phyloP scores from a whole-genome alignment of 2,888 invertebrate species.

The Lithophane leautieri region DNA sequence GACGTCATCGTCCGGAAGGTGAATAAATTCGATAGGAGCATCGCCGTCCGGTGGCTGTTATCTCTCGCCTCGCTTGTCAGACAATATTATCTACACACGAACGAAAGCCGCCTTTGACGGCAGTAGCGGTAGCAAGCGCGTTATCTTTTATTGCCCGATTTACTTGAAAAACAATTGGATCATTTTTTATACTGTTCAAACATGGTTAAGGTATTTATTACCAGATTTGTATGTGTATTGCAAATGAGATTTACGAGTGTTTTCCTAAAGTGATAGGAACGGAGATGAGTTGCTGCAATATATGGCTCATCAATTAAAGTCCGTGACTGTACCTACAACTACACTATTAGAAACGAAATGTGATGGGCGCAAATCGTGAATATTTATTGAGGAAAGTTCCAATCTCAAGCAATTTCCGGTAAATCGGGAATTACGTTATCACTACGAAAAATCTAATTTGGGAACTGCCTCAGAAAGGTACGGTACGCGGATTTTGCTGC shows the following conservation, averaged over 20 bases:
- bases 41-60: conserved; percentile 58
- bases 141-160: conserved; percentile 53
- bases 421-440: conserved; percentile 56
- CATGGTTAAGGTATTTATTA: conserved; percentile 20
- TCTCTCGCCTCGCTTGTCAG: conserved; percentile 61
- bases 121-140: conserved; percentile 36
- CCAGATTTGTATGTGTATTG: conserved; percentile 17
- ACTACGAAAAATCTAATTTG: conserved; percentile 53
- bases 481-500: conserved; percentile 16
- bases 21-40: conserved; percentile 60
- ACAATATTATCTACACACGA: conserved; percentile 60
- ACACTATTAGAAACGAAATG: conserved; percentile 40
- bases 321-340: no score
- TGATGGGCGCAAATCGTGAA: conserved; percentile 21
- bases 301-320: no score
- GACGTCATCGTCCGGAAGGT: conserved; percentile 62
- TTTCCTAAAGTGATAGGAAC: conserved; percentile 27
- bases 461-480: conserved; percentile 43
- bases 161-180: conserved; percentile 52
- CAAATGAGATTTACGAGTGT: conserved; percentile 36
- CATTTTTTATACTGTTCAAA: conserved; percentile 38
- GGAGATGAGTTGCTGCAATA: conserved; percentile 35
- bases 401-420: conserved; percentile 54
- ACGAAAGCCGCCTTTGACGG: conserved; percentile 49
- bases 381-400: conserved; percentile 58